phyloP scores from a whole-genome alignment of 2,113 vertebrate genomes.

The Myocastor coypus region DNA sequence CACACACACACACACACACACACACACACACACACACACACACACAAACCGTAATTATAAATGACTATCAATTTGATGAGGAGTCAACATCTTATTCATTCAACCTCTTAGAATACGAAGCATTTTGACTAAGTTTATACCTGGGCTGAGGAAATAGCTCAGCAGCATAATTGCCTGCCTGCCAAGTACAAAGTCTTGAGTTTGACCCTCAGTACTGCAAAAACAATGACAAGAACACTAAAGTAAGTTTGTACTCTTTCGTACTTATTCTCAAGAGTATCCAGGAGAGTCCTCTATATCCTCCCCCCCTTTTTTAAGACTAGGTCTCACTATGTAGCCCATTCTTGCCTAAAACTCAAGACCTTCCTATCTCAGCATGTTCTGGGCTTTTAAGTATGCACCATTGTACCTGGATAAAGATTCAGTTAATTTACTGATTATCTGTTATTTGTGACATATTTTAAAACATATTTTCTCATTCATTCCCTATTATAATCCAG shows the following conservation, averaged over 20 bases:
- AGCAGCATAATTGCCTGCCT: too few species aligned
- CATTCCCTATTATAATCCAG: not conserved
- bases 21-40: too few species aligned
- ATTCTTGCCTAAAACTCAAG: not conserved
- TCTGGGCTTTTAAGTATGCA: not conserved
- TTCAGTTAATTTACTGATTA: not conserved
- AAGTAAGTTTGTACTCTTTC: not conserved
- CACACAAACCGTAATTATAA: too few species aligned
- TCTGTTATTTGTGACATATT: not conserved
- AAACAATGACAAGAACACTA: too few species aligned
- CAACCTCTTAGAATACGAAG: too few species aligned
- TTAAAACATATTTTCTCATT: not conserved
- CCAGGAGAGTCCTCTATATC: not conserved
- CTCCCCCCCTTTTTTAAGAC: not conserved
- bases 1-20: too few species aligned
- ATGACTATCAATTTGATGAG: too few species aligned
- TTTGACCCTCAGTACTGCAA: too few species aligned
- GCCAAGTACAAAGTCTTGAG: too few species aligned
- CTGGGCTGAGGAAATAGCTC: too few species aligned
- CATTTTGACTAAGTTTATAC: too few species aligned
- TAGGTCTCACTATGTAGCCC: not conserved
- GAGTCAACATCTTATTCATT: too few species aligned
- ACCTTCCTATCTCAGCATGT: not conserved
- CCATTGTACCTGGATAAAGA: not conserved
- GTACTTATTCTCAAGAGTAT: not conserved